Conservation (phyloP, 1,140 invertebrate genomes). For the Drosophila kurseongensis region DNA sequence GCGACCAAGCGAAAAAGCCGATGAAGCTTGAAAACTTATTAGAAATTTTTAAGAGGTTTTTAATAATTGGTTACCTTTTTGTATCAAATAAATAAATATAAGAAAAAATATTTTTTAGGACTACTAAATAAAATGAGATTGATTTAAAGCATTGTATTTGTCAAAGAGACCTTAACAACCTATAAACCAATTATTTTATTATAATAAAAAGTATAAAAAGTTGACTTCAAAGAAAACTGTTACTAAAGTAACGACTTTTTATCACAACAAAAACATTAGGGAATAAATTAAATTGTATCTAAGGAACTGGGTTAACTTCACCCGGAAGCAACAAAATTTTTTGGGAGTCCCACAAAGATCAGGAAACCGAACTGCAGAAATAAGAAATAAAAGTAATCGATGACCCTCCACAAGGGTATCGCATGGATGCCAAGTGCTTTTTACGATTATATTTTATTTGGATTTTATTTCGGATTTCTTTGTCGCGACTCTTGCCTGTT, state of each 20-base stretch:
- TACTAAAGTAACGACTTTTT: constrained; percentile 7
- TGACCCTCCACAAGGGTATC: constrained; percentile 48
- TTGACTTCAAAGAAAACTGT: neutral
- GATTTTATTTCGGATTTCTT: constrained; percentile 37
- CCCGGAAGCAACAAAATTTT: neutral
- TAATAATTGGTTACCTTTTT: too few species aligned
- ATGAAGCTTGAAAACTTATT: constrained; percentile 2
- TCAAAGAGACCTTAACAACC: neutral
- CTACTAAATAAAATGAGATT: neutral
- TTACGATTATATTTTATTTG: constrained; percentile 44
- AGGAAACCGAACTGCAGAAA: constrained; percentile 10
- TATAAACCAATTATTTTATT: constrained; percentile 20
- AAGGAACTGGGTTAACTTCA: neutral
- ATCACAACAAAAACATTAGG: constrained; percentile 4
- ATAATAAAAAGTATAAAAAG: too few species aligned
- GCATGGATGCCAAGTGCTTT: constrained; percentile 65
- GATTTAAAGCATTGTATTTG: neutral
- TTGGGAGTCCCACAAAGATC: neutral
- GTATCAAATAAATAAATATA: too few species aligned
- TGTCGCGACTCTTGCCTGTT: constrained; percentile 45
- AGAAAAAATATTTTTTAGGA: too few species aligned
- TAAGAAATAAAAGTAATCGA: constrained; percentile 26
- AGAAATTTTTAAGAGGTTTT: neutral
- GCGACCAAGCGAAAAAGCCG: neutral
- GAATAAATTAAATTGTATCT: neutral